Percentiles rank a stretch among this genome's conserved stretches.
These are phyloP conservation scores for Sinella curviseta DNA, from an alignment of 1,140 invertebrate genomes.

Conservation along the genomic window DNA sequence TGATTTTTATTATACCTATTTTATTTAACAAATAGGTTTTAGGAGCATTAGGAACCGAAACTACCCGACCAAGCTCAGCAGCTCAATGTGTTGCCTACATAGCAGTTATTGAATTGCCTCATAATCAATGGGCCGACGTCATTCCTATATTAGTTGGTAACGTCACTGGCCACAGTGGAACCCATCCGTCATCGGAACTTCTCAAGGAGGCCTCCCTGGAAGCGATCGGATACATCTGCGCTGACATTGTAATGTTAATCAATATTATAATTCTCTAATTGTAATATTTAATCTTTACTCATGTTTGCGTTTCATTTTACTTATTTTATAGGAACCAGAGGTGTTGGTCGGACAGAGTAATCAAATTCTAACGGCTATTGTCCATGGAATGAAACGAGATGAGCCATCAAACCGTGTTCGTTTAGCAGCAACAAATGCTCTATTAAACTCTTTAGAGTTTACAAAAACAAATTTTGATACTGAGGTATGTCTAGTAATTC, in stretches of 20 bases:
- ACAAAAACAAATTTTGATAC: constrained; percentile 98
- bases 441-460: constrained; percentile 98
- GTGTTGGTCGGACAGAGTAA: constrained; percentile 89
- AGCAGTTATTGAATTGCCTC: constrained; percentile 91
- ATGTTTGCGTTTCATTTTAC: neutral
- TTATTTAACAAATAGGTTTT: constrained; percentile 70
- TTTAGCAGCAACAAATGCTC: constrained; percentile 91
- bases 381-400: constrained; percentile 92
- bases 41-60: constrained; percentile 91
- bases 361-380: constrained; percentile 96
- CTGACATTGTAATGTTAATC: constrained; percentile 67
- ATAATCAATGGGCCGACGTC: constrained; percentile 79
- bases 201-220: constrained; percentile 95
- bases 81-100: constrained; percentile 99
- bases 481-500: constrained; percentile 65
- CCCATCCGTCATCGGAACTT: constrained; percentile 71
- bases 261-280: constrained; percentile 4
- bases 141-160: constrained; percentile 84
- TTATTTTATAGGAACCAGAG: constrained; percentile 71
- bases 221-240: constrained; percentile 88
- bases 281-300: neutral
- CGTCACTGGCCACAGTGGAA: constrained; percentile 65
- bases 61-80: constrained; percentile 88
- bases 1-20: too few species aligned
- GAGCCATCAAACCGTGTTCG: constrained; percentile 79